Base-by-base conservation (phyloP, 2,797 vertebrate genomes). In the Setipinna tenuifilis region DNA sequence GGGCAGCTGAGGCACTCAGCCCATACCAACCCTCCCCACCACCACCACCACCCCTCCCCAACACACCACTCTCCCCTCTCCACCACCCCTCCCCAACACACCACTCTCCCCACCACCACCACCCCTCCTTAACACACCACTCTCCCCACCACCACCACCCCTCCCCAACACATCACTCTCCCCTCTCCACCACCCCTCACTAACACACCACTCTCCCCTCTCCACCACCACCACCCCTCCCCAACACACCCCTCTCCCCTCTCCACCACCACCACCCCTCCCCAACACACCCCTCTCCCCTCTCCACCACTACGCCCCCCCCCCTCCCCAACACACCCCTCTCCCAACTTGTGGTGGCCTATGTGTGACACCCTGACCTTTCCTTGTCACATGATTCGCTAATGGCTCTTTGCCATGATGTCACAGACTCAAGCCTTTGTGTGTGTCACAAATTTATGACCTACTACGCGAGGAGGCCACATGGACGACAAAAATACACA, bases 351-450 rank as follows among this genome's bases (percentile, higher is more conserved):
- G 16, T 31, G 35, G 71, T 41, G 35, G 17, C 50, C 48, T 31
- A 58, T 83, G 81, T 89, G 86, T 90, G 89, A 90, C 89, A 90
- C 85, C 25, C 68, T 78, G 84, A 92, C 91, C 90, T 92, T 91
- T 81, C 21, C 85, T 84, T 85, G 89, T 93, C 92, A 93, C 89
- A 91, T 93, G 92, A 91, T 82, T 61, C 83, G 82, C 87, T 68
- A 62, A 81, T 89, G 90, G 87, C 88, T 54, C 54, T 35, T 41
- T 83, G 88, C 86, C 87, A 90, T 65, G n/a, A 88, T 85, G 88
- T 28, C 83, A 86, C 86, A 83, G 35, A 85, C 68, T 86, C 82
- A 83, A 80, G 84, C 50, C 16, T 46, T 83, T 88, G 84, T 85
- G 61, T 88, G 84, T 84, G 83, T 87, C 83, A 85, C 58, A 78